Percentiles rank a stretch among this genome's conserved stretches.
These are phyloP conservation scores for Neomorphus geoffroyi DNA, from an alignment of 2,797 vertebrate species.

Conservation along the genomic window DNA sequence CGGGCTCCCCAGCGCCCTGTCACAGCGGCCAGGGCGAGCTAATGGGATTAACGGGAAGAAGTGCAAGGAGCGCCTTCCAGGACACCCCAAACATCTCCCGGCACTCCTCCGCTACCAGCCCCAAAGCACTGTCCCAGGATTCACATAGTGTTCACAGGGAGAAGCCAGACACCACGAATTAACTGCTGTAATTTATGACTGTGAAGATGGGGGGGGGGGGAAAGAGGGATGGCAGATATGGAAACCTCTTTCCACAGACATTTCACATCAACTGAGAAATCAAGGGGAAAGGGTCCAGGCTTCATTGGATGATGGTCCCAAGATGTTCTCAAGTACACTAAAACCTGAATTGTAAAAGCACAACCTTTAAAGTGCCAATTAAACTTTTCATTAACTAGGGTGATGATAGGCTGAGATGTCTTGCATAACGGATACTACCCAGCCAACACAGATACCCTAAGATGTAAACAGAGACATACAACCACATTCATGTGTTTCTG, in stretches of 20 bases:
- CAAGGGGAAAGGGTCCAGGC: neutral
- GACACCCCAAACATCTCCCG: neutral
- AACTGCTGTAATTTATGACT: neutral
- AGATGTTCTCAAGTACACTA: neutral
- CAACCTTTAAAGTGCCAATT: neutral
- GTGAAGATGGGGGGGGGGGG: neutral
- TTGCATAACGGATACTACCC: neutral
- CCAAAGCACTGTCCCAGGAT: neutral
- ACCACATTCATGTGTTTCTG: neutral
- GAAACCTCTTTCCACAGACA: neutral
- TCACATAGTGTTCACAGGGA: neutral
- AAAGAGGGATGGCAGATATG: neutral
- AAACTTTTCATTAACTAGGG: neutral
- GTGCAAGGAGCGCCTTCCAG: neutral
- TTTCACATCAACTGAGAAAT: neutral
- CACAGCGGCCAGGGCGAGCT: neutral
- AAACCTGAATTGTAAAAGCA: neutral
- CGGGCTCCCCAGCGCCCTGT: neutral
- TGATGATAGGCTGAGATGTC: neutral
- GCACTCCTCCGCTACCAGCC: neutral
- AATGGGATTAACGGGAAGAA: slow-evolving; percentile 35
- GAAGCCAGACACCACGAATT: neutral
- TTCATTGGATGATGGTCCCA: neutral
- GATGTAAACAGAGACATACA: neutral
- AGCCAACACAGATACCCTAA: neutral